Conservation (phyloP, 2,888 invertebrate species). For the Rhamnusium bicolor region DNA sequence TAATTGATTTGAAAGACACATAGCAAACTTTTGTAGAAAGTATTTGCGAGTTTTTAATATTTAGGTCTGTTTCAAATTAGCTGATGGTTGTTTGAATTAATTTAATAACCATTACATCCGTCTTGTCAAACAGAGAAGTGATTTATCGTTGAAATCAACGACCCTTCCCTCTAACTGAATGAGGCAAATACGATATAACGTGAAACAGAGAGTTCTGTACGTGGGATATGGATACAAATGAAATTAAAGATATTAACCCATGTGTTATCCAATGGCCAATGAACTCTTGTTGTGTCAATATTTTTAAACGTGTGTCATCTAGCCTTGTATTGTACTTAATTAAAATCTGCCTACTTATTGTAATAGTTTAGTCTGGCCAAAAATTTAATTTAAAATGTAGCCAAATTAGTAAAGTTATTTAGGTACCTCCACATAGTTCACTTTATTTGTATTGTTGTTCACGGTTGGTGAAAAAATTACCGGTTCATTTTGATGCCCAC, state of each 20-base stretch:
- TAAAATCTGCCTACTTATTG: background rate
- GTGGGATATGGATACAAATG: background rate
- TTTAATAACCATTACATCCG: background rate
- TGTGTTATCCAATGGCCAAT: background rate
- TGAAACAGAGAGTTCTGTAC: background rate
- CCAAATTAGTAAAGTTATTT: too few species aligned
- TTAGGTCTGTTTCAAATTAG: background rate
- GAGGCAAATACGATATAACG: background rate
- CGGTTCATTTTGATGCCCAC: too few species aligned
- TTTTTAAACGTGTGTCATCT: background rate
- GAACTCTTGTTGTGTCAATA: background rate
- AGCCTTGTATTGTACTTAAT: too few species aligned
- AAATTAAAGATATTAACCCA: background rate
- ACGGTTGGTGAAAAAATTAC: too few species aligned
- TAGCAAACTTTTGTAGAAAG: background rate
- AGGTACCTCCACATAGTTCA: too few species aligned
- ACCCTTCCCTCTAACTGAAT: background rate
- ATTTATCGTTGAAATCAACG: background rate
- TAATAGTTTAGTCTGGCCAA: too few species aligned
- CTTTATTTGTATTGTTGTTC: too few species aligned
- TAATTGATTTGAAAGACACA: background rate
- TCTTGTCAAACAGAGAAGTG: background rate
- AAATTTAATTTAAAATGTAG: too few species aligned
- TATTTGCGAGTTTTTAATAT: background rate
- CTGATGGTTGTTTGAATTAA: background rate